Conservation (phyloP, 2,113 vertebrate species). For the Echinops telfairi region DNA sequence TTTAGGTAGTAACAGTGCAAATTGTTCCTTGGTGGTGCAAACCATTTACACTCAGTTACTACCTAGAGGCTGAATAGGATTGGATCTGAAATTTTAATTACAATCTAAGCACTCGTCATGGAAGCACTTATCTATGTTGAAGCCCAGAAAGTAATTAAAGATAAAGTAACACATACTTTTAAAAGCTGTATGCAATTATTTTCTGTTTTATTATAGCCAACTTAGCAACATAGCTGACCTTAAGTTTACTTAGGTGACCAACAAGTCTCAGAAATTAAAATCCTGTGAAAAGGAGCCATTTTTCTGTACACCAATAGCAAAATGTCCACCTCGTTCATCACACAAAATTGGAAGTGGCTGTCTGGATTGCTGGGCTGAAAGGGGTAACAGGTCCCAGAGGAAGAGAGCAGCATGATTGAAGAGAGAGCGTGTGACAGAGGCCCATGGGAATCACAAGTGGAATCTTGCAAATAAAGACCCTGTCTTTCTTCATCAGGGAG, state of each 20-base stretch:
- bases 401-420: neutral
- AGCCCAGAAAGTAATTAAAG: neutral
- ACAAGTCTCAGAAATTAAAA: neutral
- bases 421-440: neutral
- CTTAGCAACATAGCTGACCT: neutral
- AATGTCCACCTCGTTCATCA: neutral
- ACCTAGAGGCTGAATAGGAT: neutral
- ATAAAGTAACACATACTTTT: neutral
- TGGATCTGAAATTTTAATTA: neutral
- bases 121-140: neutral
- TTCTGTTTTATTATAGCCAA: neutral
- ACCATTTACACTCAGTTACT: neutral
- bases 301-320: neutral
- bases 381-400: neutral
- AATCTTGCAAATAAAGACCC: neutral
- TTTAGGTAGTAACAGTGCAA: neutral
- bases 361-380: neutral
- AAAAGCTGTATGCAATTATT: neutral
- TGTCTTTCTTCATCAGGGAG: neutral
- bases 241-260: neutral
- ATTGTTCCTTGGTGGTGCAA: neutral
- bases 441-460: neutral
- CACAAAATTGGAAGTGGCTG: neutral
- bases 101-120: neutral
- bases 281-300: neutral